Evolutionary conservation across 2,113 vertebrate species (phyloP).

Genomic region (Serilophus lunatus): DNA sequence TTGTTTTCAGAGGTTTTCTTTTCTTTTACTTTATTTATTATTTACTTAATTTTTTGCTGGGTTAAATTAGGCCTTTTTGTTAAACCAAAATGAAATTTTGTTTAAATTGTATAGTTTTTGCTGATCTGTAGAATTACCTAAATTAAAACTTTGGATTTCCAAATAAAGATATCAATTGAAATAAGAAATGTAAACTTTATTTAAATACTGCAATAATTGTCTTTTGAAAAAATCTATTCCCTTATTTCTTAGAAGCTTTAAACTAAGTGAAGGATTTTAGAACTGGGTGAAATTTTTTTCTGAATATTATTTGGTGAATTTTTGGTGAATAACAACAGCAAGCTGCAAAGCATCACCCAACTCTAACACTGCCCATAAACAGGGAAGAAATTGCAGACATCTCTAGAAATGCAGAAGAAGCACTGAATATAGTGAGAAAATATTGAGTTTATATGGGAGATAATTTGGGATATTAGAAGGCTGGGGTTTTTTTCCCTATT

Average conservation of each 20-base stretch:
- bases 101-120: neutral
- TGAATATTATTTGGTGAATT: neutral
- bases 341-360: neutral
- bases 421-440: neutral
- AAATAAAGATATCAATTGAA: neutral
- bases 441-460: neutral
- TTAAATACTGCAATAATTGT: neutral
- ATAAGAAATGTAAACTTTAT: neutral
- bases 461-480: neutral
- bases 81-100: neutral
- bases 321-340: neutral
- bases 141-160: neutral
- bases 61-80: neutral
- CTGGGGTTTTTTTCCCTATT: accelerated
- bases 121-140: neutral
- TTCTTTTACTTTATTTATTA: no score
- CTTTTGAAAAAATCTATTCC: neutral
- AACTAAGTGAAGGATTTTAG: neutral
- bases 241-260: neutral
- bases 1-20: neutral
- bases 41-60: no score
- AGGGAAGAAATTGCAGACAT: neutral
- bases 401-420: neutral
- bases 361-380: neutral
- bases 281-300: neutral